Evolutionary conservation across 2,888 invertebrate genomes (phyloP).

Genomic region (Nebria brevicollis): DNA sequence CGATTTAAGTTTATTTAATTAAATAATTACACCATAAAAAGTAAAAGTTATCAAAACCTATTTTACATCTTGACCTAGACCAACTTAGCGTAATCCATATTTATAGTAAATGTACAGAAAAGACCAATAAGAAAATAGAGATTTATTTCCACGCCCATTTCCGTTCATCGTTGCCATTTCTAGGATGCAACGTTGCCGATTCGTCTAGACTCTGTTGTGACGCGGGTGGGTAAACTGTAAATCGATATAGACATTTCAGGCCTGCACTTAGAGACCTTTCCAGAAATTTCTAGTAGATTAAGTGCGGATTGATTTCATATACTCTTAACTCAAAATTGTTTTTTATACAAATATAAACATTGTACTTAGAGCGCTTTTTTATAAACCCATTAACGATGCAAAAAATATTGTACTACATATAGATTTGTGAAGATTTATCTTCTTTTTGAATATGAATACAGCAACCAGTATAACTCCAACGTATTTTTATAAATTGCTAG

Average conservation of each 20-base stretch:
- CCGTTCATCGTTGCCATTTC: background rate
- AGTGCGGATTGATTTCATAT: no score
- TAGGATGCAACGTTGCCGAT: background rate
- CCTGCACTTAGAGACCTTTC: background rate
- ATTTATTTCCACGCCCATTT: constrained; percentile 20
- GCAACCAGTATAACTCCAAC: no score
- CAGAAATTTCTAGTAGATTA: background rate
- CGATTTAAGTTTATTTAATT: background rate
- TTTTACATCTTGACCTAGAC: constrained; percentile 31
- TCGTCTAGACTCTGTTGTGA: constrained; percentile 14
- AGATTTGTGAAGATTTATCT: no score
- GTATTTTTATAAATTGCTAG: no score
- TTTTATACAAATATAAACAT: no score
- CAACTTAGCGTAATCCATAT: constrained; percentile 29
- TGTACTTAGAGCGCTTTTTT: no score
- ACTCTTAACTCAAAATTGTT: no score
- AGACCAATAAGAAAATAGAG: constrained; percentile 21
- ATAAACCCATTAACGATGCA: no score
- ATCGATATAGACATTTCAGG: background rate
- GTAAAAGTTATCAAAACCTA: constrained; percentile 3
- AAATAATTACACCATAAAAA: background rate
- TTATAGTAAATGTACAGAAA: constrained; percentile 17
- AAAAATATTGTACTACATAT: no score
- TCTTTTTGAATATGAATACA: no score
- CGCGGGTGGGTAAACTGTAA: constrained; percentile 6